Evolutionary conservation across 2,797 vertebrate genomes (phyloP).

Genomic region (Tangara arthus): DNA sequence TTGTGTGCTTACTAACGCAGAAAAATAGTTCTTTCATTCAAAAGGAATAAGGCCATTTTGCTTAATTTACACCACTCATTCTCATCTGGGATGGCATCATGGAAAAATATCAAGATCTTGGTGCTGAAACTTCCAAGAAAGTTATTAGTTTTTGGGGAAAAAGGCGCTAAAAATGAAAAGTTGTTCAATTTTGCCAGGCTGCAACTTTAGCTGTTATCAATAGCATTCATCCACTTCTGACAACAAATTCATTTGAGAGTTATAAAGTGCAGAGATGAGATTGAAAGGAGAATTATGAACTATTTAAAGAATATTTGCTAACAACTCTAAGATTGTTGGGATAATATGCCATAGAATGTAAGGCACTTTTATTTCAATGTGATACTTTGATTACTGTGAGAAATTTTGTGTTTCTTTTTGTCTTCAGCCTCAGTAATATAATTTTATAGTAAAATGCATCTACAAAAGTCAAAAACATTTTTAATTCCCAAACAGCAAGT

Average conservation of each 20-base stretch:
- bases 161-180: not conserved
- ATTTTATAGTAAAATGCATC: not conserved
- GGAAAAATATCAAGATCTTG: not conserved
- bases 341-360: not conserved
- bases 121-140: not conserved
- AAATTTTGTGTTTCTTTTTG: not conserved
- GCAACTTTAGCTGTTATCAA: not conserved
- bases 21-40: not conserved
- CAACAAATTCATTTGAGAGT: not conserved
- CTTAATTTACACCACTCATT: not conserved
- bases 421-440: not conserved
- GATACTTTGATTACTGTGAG: not conserved
- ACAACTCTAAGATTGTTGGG: not conserved
- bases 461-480: not conserved
- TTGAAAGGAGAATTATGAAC: not conserved
- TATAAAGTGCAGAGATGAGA: not conserved
- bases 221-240: not conserved
- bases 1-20: not conserved
- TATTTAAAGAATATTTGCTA: not conserved
- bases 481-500: not conserved
- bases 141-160: not conserved
- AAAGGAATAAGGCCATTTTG: not conserved
- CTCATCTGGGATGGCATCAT: not conserved
- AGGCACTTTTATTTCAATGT: not conserved
- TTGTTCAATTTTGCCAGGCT: not conserved